Base-by-base conservation (phyloP, 2,888 invertebrate species). In the Lasioglossum vierecki region DNA sequence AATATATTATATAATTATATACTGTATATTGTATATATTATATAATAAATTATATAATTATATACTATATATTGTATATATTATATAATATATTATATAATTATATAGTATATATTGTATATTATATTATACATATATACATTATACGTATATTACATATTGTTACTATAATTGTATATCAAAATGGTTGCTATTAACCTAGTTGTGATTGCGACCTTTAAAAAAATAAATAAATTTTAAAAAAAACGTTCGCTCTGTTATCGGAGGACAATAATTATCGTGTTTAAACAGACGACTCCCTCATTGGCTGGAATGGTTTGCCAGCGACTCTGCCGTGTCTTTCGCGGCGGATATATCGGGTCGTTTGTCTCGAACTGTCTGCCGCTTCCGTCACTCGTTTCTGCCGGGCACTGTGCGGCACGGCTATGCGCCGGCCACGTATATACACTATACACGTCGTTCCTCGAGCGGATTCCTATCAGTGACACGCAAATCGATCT, bases 401-500 rank as follows among this genome's bases (percentile, higher is more conserved):
- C 68, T 39, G 35, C 39, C 30, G 63, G 15, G 30, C 30, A 30
- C 26, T 15, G 13, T n/a, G 60, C 60, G 60, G 26, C 60, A 26
- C 26, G 60, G 26, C 60, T 13, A 26, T 26, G 60, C 2, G 84
- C 73, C 75, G 72, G 6, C 66, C 73, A 57, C 53, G 35, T n/a
- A n/a, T 35, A 83, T 81, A 80, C 74, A 70, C 83, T 49, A 83
- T 81, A 80, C 74, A 78, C 83, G 88, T 87, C 88, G 87, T 91
- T 91, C 88, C 87, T 83, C 88, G 85, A 83, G 87, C 88, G 91
- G 91, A 91, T 91, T 89, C 88, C 87, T 90, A 91, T 91, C 91
- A 90, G 89, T 91, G 92, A 92, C 91, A 91, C 88, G 92, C 89
- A 89, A 91, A 92, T 92, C 89, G 91, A 91, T 92, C 89, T 91